Evolutionary conservation across 2,888 invertebrate genomes (phyloP).

Genomic region (Stenoptilia bipunctidactyla): DNA sequence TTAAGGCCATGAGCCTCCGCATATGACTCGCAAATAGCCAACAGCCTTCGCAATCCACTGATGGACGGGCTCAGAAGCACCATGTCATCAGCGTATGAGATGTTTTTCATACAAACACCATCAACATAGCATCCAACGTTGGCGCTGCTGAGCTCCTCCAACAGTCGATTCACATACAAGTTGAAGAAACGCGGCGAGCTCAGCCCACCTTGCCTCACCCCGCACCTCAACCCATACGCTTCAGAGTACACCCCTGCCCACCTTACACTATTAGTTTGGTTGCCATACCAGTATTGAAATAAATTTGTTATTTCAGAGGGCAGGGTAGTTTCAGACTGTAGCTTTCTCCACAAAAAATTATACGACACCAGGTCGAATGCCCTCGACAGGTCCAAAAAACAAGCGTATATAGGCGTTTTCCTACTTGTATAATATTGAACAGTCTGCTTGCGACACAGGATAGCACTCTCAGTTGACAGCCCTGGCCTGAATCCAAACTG

Average conservation of each 20-base stretch:
- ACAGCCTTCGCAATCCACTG: slow-evolving; percentile 2
- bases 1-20: slow-evolving; percentile 5
- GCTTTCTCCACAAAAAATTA: background rate
- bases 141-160: slow-evolving; percentile 9
- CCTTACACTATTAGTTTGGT: slow-evolving; percentile 5
- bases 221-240: slow-evolving; percentile 10
- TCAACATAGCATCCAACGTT: slow-evolving; percentile 9
- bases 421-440: background rate
- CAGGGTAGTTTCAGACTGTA: background rate
- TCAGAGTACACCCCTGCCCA: slow-evolving; percentile 5
- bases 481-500: slow-evolving; percentile 2
- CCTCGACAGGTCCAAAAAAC: slow-evolving; percentile 1
- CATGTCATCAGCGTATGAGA: slow-evolving; percentile 13
- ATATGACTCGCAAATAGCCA: slow-evolving; percentile 8
- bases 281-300: background rate
- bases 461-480: slow-evolving; percentile 3
- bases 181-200: slow-evolving; percentile 12
- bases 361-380: slow-evolving; percentile 2
- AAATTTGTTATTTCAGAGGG: background rate
- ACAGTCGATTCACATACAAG: slow-evolving; percentile 11
- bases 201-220: slow-evolving; percentile 10
- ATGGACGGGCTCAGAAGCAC: slow-evolving; percentile 10
- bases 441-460: slow-evolving; percentile 1
- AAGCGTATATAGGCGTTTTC: too few relatives aligned
- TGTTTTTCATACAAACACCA: slow-evolving; percentile 7